These are phyloP conservation scores for Emys orbicularis DNA, from an alignment of 2,797 vertebrate species.

Conservation along the genomic window DNA sequence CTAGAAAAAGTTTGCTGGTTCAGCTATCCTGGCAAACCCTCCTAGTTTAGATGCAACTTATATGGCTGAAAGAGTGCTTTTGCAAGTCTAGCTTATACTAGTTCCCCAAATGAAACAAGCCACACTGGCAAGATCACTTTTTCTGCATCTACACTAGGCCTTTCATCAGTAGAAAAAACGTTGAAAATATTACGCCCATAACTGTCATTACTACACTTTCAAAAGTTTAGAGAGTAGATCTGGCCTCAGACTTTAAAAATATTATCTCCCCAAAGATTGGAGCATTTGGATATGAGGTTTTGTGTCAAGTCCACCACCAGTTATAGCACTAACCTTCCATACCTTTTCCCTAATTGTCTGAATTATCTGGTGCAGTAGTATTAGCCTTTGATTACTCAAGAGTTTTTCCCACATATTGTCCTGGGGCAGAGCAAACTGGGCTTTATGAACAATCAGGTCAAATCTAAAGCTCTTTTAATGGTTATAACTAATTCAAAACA, in stretches of 20 bases:
- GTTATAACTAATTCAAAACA: constrained; percentile 60
- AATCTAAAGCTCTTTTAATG: constrained; percentile 35
- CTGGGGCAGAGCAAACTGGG: rapidly evolving
- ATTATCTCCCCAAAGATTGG: rapidly evolving
- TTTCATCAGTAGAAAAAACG: constrained; percentile 16
- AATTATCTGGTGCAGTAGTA: background rate
- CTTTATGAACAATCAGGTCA: background rate
- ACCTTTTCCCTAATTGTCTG: background rate
- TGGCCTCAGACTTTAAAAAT: constrained; percentile 24
- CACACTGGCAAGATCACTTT: background rate
- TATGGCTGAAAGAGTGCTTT: background rate
- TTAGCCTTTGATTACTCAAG: background rate
- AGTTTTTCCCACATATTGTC: background rate
- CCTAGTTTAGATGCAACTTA: background rate
- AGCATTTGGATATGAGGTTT: background rate
- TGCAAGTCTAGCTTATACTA: background rate
- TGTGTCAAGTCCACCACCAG: background rate
- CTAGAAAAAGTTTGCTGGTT: background rate
- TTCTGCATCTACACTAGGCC: background rate
- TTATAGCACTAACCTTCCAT: background rate
- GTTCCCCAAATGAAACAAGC: constrained; percentile 18
- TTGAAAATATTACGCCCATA: background rate
- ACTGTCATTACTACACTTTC: background rate
- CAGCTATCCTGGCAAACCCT: background rate
- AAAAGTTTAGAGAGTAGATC: background rate